Conservation (phyloP, 1,140 invertebrate species). For the Paracyclopina nana region DNA sequence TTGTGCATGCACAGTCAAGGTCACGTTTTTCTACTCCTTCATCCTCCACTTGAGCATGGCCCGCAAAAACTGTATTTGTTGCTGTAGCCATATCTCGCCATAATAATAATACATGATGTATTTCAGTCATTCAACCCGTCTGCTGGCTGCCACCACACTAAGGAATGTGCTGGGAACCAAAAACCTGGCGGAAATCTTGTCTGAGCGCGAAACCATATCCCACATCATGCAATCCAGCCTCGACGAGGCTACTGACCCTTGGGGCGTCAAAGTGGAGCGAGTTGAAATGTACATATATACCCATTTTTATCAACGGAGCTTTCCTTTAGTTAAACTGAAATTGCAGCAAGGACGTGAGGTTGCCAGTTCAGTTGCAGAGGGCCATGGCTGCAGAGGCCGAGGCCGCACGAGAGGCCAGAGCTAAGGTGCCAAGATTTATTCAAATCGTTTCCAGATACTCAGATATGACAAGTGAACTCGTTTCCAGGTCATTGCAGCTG, state of each 20-base stretch:
- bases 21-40: too few relatives aligned
- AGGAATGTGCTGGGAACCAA: conserved; percentile 39
- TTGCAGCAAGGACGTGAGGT: conserved; percentile 41
- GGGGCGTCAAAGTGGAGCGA: conserved; percentile 41
- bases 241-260: conserved; percentile 38
- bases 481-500: conserved; percentile 34
- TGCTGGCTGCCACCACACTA: conserved; percentile 32
- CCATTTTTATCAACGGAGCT: too few relatives aligned
- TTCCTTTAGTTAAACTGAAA: too few relatives aligned
- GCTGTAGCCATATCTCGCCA: too few relatives aligned
- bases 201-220: conserved; percentile 37
- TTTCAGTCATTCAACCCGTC: conserved; percentile 29
- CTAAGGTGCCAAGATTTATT: conserved; percentile 25
- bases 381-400: conserved; percentile 38
- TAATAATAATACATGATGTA: too few relatives aligned
- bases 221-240: conserved; percentile 29
- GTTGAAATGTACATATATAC: conserved; percentile 48
- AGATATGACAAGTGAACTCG: not conserved
- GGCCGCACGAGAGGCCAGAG: conserved; percentile 34
- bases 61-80: too few relatives aligned
- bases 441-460: not conserved
- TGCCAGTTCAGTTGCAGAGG: conserved; percentile 37
- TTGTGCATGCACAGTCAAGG: too few relatives aligned
- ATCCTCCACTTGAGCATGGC: too few relatives aligned
- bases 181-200: conserved; percentile 36